phyloP scores from a whole-genome alignment of 2,113 vertebrate genomes.

The Ardeotis arabs region DNA sequence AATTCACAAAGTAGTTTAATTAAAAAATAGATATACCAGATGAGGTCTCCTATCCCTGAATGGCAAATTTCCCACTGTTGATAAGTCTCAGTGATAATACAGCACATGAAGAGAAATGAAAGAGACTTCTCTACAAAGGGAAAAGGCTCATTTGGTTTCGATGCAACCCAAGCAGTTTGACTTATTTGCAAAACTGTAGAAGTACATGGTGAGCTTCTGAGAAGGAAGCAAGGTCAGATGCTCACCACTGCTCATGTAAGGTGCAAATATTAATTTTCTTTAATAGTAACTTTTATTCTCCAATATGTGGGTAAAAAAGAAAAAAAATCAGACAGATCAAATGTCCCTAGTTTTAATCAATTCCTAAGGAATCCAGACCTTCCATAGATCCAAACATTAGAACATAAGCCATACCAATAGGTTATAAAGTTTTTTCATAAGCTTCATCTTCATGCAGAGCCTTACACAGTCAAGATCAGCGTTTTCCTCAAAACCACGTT shows the following conservation, averaged over 20 bases:
- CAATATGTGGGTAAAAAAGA: neutral
- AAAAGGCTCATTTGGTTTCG: neutral
- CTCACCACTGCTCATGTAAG: neutral
- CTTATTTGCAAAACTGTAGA: neutral
- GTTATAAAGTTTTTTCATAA: neutral
- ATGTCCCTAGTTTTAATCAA: neutral
- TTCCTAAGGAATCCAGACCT: neutral
- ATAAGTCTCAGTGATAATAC: neutral
- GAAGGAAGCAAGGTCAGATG: neutral
- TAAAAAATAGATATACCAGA: neutral
- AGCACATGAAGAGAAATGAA: neutral
- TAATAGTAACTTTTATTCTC: neutral
- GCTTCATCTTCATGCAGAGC: neutral
- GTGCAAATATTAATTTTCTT: neutral
- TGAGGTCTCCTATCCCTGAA: neutral
- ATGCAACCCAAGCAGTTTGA: neutral
- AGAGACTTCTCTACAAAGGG: neutral
- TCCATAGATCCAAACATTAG: neutral
- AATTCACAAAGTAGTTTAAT: neutral
- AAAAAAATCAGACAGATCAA: neutral
- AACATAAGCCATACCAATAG: fast-evolving
- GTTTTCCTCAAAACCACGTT: neutral
- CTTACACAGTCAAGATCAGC: neutral
- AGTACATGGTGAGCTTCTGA: neutral
- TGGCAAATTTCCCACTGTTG: neutral